Percentiles rank a stretch among this genome's conserved stretches.
Conservation (phyloP, 1,140 invertebrate genomes). For the Orchestia grillus region DNA sequence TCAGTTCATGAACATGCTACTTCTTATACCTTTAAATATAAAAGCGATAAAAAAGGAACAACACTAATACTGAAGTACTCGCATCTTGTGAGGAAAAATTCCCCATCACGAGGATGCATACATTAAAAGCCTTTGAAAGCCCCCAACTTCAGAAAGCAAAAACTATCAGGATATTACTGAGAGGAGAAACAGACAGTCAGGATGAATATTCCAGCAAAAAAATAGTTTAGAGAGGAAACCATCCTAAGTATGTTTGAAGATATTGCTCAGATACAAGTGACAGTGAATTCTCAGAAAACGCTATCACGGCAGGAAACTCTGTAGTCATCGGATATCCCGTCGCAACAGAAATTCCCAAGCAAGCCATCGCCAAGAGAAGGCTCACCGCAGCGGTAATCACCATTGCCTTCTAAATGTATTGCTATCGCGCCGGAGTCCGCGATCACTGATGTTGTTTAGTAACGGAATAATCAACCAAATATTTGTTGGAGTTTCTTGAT, state of each 20-base stretch:
- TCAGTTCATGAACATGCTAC: too few relatives aligned
- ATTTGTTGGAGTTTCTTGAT: background rate
- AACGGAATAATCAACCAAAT: background rate
- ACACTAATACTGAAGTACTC: too few relatives aligned
- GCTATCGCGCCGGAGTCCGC: too few relatives aligned
- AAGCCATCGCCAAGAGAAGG: background rate
- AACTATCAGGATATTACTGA: background rate
- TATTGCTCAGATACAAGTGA: background rate
- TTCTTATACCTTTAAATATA: too few relatives aligned
- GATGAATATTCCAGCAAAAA: background rate
- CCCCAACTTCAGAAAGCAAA: too few relatives aligned
- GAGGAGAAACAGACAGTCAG: background rate
- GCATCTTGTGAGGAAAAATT: too few relatives aligned
- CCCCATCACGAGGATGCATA: too few relatives aligned
- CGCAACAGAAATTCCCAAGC: slow-evolving; percentile 16
- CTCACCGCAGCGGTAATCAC: background rate
- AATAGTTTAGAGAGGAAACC: background rate
- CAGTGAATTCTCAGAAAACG: background rate
- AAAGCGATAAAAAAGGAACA: too few relatives aligned
- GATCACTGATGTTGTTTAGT: too few relatives aligned
- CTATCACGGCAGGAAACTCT: slow-evolving; percentile 8
- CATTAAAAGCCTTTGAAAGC: too few relatives aligned
- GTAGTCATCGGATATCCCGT: background rate
- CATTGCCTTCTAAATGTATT: background rate
- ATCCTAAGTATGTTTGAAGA: background rate